Percentiles rank a stretch among this genome's conserved stretches.
phyloP scores from a whole-genome alignment of 2,888 invertebrate genomes.

The Abscondita cerata region DNA sequence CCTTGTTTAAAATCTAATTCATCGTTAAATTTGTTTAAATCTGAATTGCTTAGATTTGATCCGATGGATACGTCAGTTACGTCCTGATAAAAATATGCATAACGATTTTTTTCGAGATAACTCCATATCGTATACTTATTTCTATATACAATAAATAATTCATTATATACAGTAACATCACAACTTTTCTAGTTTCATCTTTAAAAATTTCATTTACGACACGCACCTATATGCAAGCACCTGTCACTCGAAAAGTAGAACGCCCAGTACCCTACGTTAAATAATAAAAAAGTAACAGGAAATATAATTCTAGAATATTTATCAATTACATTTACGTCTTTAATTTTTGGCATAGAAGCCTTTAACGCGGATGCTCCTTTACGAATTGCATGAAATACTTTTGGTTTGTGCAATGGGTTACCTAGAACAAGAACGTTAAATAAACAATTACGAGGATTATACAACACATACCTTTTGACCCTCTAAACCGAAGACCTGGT shows the following conservation, averaged over 20 bases:
- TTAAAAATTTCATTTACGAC: conserved; percentile 6
- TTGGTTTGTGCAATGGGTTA: conserved; percentile 67
- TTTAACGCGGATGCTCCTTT: conserved; percentile 86
- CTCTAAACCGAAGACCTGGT: conserved; percentile 66
- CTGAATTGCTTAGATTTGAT: too few relatives aligned
- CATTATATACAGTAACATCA: neutral
- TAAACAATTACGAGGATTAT: conserved; percentile 1
- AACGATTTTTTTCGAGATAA: neutral
- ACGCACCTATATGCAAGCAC: conserved; percentile 24
- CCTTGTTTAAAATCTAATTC: too few relatives aligned
- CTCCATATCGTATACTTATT: neutral
- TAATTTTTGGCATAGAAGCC: conserved; percentile 93
- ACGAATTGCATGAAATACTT: conserved; percentile 81
- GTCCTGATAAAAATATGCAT: neutral
- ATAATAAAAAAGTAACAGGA: conserved; percentile 93
- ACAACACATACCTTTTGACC: conserved; percentile 57
- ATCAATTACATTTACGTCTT: conserved; percentile 97
- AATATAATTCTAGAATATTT: conserved; percentile 96
- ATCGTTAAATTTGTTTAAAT: too few relatives aligned
- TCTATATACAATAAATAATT: neutral
- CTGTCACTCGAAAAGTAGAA: conserved; percentile 80
- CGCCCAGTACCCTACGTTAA: conserved; percentile 95
- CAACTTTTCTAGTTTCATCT: neutral
- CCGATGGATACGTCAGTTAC: too few relatives aligned
- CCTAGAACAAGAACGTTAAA: conserved; percentile 55